A percentile compares a stretch with the other conserved stretches of the same genome.
Conservation (phyloP, 2,797 vertebrate species). For the Bradypodion ventrale region DNA sequence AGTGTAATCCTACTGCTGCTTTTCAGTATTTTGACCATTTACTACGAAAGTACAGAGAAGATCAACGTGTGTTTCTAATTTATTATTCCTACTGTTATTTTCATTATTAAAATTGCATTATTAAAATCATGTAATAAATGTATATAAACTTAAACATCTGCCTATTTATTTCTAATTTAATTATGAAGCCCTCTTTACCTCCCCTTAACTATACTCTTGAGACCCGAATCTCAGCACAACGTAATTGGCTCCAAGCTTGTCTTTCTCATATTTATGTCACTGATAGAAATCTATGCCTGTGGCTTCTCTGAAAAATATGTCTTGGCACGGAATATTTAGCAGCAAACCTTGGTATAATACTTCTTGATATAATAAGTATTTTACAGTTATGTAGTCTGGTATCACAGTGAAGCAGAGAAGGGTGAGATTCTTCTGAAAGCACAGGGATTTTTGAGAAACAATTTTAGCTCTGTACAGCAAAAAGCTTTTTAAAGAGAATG, state of each 20-base stretch:
- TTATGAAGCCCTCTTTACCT: neutral
- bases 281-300: neutral
- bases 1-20: neutral
- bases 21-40: neutral
- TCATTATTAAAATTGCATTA: neutral
- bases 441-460: neutral
- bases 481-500: neutral
- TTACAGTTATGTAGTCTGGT: neutral
- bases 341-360: neutral
- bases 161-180: neutral
- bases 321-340: no score
- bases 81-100: neutral
- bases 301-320: neutral
- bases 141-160: neutral
- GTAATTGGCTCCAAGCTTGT: neutral
- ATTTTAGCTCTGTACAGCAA: neutral
- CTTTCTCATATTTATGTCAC: neutral
- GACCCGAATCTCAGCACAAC: neutral
- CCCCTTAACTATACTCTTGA: neutral
- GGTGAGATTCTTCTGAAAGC: neutral
- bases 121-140: neutral
- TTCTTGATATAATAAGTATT: neutral
- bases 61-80: neutral
- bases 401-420: neutral
- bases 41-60: neutral